A percentile compares a stretch with the other conserved stretches of the same genome.
Conservation (phyloP, 2,113 vertebrate species). For the Anhinga rufa region DNA sequence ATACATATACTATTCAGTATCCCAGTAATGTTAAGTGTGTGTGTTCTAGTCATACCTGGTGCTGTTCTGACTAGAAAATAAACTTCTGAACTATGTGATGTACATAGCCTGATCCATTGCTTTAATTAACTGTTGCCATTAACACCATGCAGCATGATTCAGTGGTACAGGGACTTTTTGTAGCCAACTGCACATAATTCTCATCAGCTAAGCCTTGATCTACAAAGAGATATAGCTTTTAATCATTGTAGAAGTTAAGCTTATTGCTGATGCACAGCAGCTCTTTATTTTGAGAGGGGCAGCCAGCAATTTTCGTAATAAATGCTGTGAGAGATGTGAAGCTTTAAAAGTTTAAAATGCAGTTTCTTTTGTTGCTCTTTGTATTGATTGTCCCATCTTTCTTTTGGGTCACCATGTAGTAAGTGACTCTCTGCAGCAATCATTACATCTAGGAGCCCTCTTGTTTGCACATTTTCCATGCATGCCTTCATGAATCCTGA, state of each 20-base stretch:
- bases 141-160: neutral
- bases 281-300: neutral
- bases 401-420: neutral
- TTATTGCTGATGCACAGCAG: neutral
- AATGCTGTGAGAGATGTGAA: neutral
- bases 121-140: neutral
- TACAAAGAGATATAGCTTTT: neutral
- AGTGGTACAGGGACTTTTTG: neutral
- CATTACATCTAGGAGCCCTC: neutral
- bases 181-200: neutral
- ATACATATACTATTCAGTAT: neutral
- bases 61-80: neutral
- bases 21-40: accelerated
- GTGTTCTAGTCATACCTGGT: neutral
- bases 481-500: neutral
- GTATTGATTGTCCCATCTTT: neutral
- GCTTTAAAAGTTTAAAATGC: neutral
- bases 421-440: neutral
- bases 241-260: neutral
- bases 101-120: neutral
- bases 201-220: neutral
- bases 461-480: neutral
- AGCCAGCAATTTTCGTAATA: neutral
- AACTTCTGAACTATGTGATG: neutral
- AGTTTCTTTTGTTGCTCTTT: neutral